Base-by-base conservation (phyloP, 2,888 invertebrate genomes). In the Drosophila differens region DNA sequence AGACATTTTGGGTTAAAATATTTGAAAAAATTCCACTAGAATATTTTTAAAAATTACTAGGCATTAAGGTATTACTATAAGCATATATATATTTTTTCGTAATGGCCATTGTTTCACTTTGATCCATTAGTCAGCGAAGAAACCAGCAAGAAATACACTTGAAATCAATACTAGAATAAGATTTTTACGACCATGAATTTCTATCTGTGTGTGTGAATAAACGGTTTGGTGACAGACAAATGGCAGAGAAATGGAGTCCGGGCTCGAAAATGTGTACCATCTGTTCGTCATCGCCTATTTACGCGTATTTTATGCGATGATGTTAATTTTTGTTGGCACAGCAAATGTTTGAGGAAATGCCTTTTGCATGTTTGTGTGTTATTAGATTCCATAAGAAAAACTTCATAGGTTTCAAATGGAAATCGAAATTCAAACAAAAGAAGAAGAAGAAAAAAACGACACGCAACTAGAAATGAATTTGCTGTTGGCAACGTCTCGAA, bases 401-500 rank as follows among this genome's bases (percentile, higher is more conserved):
- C 6, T 49, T 61, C 49, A 67, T 55, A 74, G 55, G 59, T 66
- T 74, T 58, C 28, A 72, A 64, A 53, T 49, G 33, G 30, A 71
- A 69, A 74, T 52, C 32, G 53, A 76, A 54, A 62, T 73, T 73
- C n/a, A 55, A 81, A 76, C 68, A 80, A 73, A 71, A 63, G 16
- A 44, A 63, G 47, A 44, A 44, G 22, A 63, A 65, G 55, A 57
- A 57, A 4, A 4, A 16, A 58, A 22, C 41, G 62, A 37, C 49
- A 70, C 64, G 57, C 52, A 70, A 57, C 77, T 64, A 14, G 41
- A 62, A 65, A 58, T 44, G 54, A 30, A 30, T 55, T 65, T 68
- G 61, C 59, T 58, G 85, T 77, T 86, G 86, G 86, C 86, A 86
- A 78, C 73, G 84, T 77, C 72, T 77, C 70, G 57, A 57, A 19